Evolutionary conservation across 1,140 invertebrate species (phyloP), one percentile per base, ranked within the genome.

Genomic region (Drosophila eugracilis): DNA sequence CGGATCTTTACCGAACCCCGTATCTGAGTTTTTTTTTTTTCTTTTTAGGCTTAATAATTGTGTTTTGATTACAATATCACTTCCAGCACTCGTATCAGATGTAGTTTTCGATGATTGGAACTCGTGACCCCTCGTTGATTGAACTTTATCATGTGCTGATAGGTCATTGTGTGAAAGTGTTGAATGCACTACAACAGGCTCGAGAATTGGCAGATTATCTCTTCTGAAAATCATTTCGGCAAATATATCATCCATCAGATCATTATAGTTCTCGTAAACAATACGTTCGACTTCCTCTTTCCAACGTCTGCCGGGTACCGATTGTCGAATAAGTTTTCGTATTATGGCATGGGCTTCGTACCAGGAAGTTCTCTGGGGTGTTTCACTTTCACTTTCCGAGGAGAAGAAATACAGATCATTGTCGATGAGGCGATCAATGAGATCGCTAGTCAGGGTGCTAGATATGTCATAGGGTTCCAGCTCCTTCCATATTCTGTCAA

Each of bases 261-360:
- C 71, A 1, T 48, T 49, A 10, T 73, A 58, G 30, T 55, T 81
- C 21, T 88, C 76, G 12, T 78, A 44, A 0, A 60, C 73, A 4
- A 81, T 50, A 0, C 73, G 70, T 42, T 91, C 90, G 3, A 22
- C 48, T 52, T 78, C 63, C 1, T 78, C 78, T 22, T 65, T 78
- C 90, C 90, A 91, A 12, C 86, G 88, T 5, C 44, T 24, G 5
- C 89, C 90, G 0, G 89, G 89, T 0, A 91, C 81, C 1, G 69
- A 54, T 7, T 69, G 54, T 0, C 88, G 58, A 28, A 90, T 78
- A 0, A 89, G 19, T 22, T 90, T 90, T 0, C 88, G 53, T 19
- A 91, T 50, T 0, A 90, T 71, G 0, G 85, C 76, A 5, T 59
- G n/a, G 0, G 67, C 63, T 59, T 91, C 90, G 4, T 26, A 5